Base-by-base conservation (phyloP, 2,888 invertebrate genomes). In the Pyrocoelia pectoralis region DNA sequence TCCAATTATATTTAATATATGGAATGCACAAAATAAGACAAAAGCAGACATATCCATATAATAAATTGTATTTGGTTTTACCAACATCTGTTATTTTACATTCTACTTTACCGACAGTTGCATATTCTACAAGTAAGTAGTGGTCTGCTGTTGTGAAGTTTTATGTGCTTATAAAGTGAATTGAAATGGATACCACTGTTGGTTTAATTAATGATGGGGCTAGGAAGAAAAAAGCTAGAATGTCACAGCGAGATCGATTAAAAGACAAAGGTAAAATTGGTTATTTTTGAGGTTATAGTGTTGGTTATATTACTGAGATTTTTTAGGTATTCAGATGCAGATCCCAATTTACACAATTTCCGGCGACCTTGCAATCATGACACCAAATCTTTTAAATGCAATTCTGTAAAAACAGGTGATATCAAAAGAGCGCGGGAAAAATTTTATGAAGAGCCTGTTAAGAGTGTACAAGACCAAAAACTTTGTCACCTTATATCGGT, bases 401-500 rank as follows among this genome's bases (percentile, higher is more conserved):
- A 10, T 52, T 51, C 43, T 38, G 40, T n/a, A n/a, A n/a, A n/a
- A n/a, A n/a, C n/a, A n/a, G n/a, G n/a, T n/a, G n/a, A n/a, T n/a
- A n/a, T n/a, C n/a, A n/a, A n/a, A 18, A 40, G 9, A 33, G 51
- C 40, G n/a, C 18, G 58, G 14, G 15, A 38, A 41, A 52, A 40
- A 10, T 58, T 51, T 43, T 41, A 19, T 41, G 58, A 33, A 5
- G 19, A 17, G 40, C 41, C 51, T 1, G 14, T 40, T 38, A 52
- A 58, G 19, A 58, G 4, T 28, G 52, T 58, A 24, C 52, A 58
- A 51, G 58, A 58, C n/a, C 51, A 58, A 40, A 58, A 50, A 51
- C 24, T 51, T 5, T 58, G 52, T 41, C 51, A 51, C 28, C 18
- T 51, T 40, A 40, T 58, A 51, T 14, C 58, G 49, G 58, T 43